Percentiles rank a stretch among this genome's conserved stretches.
Conservation (phyloP, 2,113 vertebrate genomes). For the Thomomys bottae region DNA sequence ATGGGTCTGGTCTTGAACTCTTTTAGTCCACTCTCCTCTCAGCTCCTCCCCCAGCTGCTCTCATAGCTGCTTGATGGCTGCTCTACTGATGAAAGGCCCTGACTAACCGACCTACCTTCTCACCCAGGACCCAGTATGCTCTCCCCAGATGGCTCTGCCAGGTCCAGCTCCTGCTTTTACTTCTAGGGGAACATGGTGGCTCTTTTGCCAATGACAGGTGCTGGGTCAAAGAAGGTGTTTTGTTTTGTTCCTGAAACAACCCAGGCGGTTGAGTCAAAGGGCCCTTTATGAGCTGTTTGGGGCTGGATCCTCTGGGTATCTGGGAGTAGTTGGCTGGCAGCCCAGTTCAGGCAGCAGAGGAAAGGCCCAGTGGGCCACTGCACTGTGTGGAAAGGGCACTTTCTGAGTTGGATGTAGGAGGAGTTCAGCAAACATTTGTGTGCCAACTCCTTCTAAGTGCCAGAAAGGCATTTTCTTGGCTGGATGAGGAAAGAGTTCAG, state of each 20-base stretch:
- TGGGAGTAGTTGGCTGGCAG: not conserved
- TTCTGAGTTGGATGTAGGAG: not conserved
- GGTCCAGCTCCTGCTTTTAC: not conserved
- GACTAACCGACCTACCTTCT: no score
- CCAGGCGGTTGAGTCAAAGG: slow-evolving; percentile 26
- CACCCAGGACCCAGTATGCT: not conserved
- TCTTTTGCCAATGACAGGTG: slow-evolving; percentile 53
- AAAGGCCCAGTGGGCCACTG: not conserved
- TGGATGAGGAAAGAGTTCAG: not conserved
- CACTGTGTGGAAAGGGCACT: not conserved
- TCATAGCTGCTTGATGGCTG: no score
- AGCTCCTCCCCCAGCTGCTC: not conserved
- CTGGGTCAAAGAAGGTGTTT: not conserved
- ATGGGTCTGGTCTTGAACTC: not conserved
- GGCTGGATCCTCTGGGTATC: not conserved
- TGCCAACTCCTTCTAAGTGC: not conserved
- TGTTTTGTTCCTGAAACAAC: slow-evolving; percentile 36
- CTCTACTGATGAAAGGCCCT: no score
- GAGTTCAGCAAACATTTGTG: not conserved
- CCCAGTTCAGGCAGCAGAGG: not conserved
- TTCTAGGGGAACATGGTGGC: slow-evolving; percentile 35
- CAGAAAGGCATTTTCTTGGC: not conserved
- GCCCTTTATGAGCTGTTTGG: slow-evolving; percentile 33
- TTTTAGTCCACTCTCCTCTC: not conserved
- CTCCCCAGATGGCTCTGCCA: not conserved